Base-by-base conservation (phyloP, 2,888 invertebrate species). In the Eilema sororculum region DNA sequence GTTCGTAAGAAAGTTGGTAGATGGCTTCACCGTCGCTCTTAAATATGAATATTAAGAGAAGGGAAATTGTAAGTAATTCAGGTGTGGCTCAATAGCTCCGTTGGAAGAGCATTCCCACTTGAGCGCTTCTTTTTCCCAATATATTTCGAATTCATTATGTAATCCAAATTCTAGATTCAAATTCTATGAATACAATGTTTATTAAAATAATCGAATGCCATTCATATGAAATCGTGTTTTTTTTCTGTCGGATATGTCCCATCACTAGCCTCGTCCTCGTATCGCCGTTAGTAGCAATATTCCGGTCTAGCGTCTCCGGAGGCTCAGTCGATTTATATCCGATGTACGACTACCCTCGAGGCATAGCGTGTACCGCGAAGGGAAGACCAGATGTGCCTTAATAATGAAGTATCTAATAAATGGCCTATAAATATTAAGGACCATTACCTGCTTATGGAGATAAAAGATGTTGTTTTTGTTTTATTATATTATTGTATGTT, bases 321-420 rank as follows among this genome's bases (percentile, higher is more conserved):
- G 69, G 58, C 46, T 33, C 56, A 58, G 9, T 22, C 57, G 28
- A 71, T 65, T 62, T 68, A 52, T 59, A 16, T 57, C 65, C 30
- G 61, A 67, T 61, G 61, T 58, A 63, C 30, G 22, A 25, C 12
- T 68, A 73, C 81, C 81, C 80, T 57, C 3, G 78, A 75, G 80
- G 68, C 16, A n/a, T 3, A n/a, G 33, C 10, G 24, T 46, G 61
- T 52, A 65, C n/a, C 28, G 56, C 71, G 74, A 63, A 74, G 78
- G 74, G 60, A 68, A 67, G 67, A 76, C 68, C 65, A 65, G 37
- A 67, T 30, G 56, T 30, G 46, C 33, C 52, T 58, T 64, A 60
- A 67, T 59, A 67, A 52, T 70, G 59, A 59, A 13, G 5, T 46
- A 28, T 28, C 28, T 28, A 16, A n/a, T 28, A 57, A 30, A 65